Percentiles rank a stretch among this genome's conserved stretches.
Conservation (phyloP, 23 tunicate species). For the Corella eumyota region DNA sequence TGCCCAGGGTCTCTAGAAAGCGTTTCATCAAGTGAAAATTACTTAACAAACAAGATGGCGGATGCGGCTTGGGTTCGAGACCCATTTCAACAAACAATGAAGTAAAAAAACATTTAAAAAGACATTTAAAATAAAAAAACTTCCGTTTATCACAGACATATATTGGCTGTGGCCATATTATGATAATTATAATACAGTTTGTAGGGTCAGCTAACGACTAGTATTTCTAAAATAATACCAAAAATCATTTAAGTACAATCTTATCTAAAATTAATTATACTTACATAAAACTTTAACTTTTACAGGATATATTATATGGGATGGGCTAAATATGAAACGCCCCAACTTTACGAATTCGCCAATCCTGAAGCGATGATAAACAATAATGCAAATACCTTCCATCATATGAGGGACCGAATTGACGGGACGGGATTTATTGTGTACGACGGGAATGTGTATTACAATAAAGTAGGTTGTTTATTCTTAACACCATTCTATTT, state of each 20-base stretch:
- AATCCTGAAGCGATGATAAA: conserved; percentile 8
- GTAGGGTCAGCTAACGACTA: no score
- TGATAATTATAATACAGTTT: no score
- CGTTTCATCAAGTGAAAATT: neutral
- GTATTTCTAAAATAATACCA: no score
- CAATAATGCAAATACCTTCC: conserved; percentile 17
- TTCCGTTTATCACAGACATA: no score
- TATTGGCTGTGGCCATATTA: no score
- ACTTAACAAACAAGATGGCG: conserved; percentile 17
- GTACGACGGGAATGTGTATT: conserved; percentile 72
- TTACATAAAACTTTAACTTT: neutral
- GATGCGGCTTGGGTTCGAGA: conserved; percentile 78
- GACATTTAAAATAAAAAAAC: no score
- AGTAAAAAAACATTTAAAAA: conserved; percentile 22
- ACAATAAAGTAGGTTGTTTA: conserved; percentile 71
- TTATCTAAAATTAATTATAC: no score
- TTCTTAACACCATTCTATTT: neutral
- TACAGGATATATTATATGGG: conserved; percentile 63
- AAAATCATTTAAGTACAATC: no score
- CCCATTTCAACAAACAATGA: conserved; percentile 53
- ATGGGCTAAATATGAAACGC: conserved; percentile 25
- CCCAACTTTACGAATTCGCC: conserved; percentile 30
- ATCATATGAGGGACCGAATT: conserved; percentile 28
- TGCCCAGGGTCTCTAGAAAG: conserved; percentile 52
- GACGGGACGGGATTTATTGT: conserved; percentile 97